Evolutionary conservation across 2,113 vertebrate species (phyloP), one percentile per base, ranked within the genome.

Genomic region (Riparia riparia): DNA sequence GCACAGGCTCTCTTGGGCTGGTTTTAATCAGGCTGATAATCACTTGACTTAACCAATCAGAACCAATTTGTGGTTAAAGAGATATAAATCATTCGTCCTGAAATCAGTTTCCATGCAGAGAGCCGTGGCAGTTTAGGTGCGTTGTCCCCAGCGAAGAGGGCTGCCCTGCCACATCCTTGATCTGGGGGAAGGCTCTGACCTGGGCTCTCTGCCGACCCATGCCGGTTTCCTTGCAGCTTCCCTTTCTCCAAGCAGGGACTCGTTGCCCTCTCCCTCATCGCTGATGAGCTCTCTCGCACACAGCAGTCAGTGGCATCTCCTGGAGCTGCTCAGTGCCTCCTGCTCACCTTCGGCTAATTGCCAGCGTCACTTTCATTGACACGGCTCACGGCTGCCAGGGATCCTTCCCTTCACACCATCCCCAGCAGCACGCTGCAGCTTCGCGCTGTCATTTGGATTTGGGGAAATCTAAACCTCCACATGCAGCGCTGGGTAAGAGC

Each of bases 201-300:
- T 6, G 31, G 66, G 39, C 17, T 81, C 34, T 57, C 50, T 68
- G 57, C 13, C 0, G 0, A 68, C 8, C 41, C 21, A 1, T 31
- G 41, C 53, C 24, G 28, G 6, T 57, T 63, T 77, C 34, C 45
- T 66, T 31, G 18, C n/a, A 57, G 54, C 41, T 69, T 69, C 49
- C 2, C 2, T 64, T 90, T 84, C 54, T 29, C 54, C 68, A n/a
- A 4, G 21, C 45, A 65, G 28, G 25, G 24, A 2, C 37, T 61
- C 14, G 12, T 31, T 66, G 70, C 34, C 53, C 26, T 50, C 44
- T n/a, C n/a, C 32, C 9, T 47, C 3, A 0, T n/a, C 0, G 0
- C 4, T 31, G 37, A n/a, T 6, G 51, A 89, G 44, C 18, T 51
- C 29, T 39, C 14, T 29, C 53, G 17, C 13, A 14, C n/a, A 14